Evolutionary conservation across 35 echinoderm and acorn worm genomes (phyloP).

Genomic region (Patiria miniata): DNA sequence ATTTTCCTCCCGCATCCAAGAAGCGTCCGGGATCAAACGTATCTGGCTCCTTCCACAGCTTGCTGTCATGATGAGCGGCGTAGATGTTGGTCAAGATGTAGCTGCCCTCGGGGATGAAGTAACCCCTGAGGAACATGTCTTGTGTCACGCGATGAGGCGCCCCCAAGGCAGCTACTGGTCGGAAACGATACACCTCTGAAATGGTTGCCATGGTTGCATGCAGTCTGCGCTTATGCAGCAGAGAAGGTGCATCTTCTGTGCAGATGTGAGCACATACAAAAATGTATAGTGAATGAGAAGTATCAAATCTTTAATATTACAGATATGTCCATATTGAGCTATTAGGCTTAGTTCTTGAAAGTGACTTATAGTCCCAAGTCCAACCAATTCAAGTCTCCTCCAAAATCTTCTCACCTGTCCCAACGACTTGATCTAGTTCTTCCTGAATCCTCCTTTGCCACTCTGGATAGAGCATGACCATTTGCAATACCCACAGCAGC

Average conservation of each 20-base stretch:
- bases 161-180: background rate
- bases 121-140: slow-evolving; percentile 4
- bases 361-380: no score
- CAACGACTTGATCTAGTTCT: background rate
- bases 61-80: background rate
- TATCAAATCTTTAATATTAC: no score
- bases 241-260: background rate
- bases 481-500: background rate
- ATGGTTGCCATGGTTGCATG: slow-evolving; percentile 5
- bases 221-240: background rate
- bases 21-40: slow-evolving; percentile 14
- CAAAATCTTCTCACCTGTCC: background rate
- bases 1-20: background rate
- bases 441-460: slow-evolving; percentile 8
- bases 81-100: slow-evolving; percentile 8
- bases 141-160: background rate
- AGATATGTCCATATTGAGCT: no score
- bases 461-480: background rate
- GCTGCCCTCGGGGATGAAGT: slow-evolving; percentile 15
- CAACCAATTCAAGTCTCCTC: no score
- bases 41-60: slow-evolving; percentile 24
- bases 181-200: background rate
- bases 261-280: no score
- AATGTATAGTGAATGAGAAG: no score
- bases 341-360: no score